Evolutionary conservation across 2,113 vertebrate genomes (phyloP), one percentile per base, ranked within the genome.

Genomic region (Cyphotilapia sp.): DNA sequence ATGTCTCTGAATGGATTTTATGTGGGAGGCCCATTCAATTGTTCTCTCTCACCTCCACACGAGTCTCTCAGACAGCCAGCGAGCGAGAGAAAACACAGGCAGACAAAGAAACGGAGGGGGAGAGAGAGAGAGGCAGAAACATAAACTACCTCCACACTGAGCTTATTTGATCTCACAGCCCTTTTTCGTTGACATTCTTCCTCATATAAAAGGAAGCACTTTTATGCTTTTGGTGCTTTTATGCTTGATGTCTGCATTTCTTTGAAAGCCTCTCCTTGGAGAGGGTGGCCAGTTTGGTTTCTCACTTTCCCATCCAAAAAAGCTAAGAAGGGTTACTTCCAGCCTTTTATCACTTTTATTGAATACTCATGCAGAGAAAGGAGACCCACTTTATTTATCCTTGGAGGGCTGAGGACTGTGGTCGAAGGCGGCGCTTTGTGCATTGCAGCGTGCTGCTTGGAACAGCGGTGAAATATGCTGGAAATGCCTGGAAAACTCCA

Each of bases 1-100:
- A 92, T 88, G 92, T 89, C 89, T 90, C 91, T 94, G 91, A 94
- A 94, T 95, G 92, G 94, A 95, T 94, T 94, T 94, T 53, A 89
- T 53, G 94, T 94, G 93, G 92, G 94, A 93, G 94, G 93, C 91
- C 92, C 87, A 87, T 94, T 95, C 92, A 92, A 89, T 93, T 90
- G 90, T 90, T 91, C 89, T 89, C 80, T 47, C 86, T 92, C 91
- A 90, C 89, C 91, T 90, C 85, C 86, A 74, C 87, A 85, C 7
- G 40, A 85, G 83, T 35, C 63, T 80, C 88, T 89, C 90, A 90
- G 90, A 86, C 84, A 22, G 82, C 22, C 40, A 80, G 89, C 74
- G 71, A 86, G 78, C 11, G 16, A 80, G 87, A 86, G 87, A 85
- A 89, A 91, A 89, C 80, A 87, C 84, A 84, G 83, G 85, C 90